phyloP scores from a whole-genome alignment of 2,797 vertebrate genomes.

The Hydrolagus colliei region DNA sequence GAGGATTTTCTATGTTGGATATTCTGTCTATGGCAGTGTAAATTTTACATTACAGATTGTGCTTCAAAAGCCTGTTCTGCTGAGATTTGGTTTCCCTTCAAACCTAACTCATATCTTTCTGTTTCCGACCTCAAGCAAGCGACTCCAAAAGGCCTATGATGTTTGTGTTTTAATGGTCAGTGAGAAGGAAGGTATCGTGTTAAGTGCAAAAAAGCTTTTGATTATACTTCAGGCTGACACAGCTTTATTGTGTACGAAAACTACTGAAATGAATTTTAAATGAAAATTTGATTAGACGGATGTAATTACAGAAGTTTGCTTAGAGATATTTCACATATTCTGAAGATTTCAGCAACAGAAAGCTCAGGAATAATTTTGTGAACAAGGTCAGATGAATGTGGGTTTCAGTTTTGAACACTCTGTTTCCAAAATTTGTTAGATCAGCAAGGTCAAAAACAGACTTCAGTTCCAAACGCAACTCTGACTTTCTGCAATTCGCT shows the following conservation, averaged over 20 bases:
- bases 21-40: neutral
- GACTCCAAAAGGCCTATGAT: neutral
- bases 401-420: conserved; percentile 13
- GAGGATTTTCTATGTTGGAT: neutral
- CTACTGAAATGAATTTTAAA: conserved; percentile 27
- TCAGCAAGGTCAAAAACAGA: conserved; percentile 17
- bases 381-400: conserved; percentile 23
- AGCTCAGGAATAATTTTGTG: conserved; percentile 6
- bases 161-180: neutral
- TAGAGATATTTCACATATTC: neutral
- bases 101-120: neutral
- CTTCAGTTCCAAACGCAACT: conserved; percentile 7
- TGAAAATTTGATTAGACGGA: neutral
- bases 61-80: neutral
- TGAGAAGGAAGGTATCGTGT: neutral
- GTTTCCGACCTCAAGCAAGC: neutral
- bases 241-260: conserved; percentile 8
- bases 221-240: conserved; percentile 7
- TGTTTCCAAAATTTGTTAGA: neutral
- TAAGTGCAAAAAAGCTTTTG: conserved; percentile 19
- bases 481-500: neutral
- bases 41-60: neutral
- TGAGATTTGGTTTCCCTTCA: neutral
- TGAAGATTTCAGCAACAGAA: neutral
- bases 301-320: conserved; percentile 24